Base-by-base conservation (phyloP, 2,888 invertebrate genomes). In the Pandemis cinnamomeana region DNA sequence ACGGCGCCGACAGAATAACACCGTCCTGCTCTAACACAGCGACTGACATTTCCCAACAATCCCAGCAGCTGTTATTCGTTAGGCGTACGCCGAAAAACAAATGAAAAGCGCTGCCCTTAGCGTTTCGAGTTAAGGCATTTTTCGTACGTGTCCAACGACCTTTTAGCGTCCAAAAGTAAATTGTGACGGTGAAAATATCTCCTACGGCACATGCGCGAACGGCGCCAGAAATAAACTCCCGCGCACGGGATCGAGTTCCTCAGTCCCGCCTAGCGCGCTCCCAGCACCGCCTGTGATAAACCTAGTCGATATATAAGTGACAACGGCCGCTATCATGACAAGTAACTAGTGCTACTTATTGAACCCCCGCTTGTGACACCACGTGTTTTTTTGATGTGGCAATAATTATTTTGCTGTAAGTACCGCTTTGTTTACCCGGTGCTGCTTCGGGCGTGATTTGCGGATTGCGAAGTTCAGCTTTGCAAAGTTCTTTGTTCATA, bases 131-230 rank as follows among this genome's bases (percentile, higher is more conserved):
- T 46, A 71, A 71, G 11, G n/a, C 36, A 10, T 48, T 51, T 75
- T 68, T 67, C 63, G 76, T 79, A 84, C 80, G 86, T 93, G 93
- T 93, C 91, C 93, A 93, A 91, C 89, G 93, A 94, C 93, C 93
- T 94, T 94, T 94, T 87, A 78, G 77, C 80, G 82, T 89, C 89
- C 90, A 90, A 91, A 93, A 91, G 90, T 88, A 90, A 89, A 88
- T 88, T 87, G 86, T 90, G 92, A 89, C 89, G 90, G 84, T 84
- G 84, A 81, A 84, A 88, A 89, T 88, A 89, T 88, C 75, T 79
- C 80, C 69, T 77, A 79, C 83, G 87, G 90, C 88, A 81, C 79
- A 87, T 87, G 88, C 85, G 82, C 84, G 84, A 83, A 79, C 81
- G 78, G 75, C 67, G 87, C 91, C 91, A 79, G 85, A 91, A 93